phyloP scores from a whole-genome alignment of 2,113 vertebrate species.

The Gadus chalcogrammus region DNA sequence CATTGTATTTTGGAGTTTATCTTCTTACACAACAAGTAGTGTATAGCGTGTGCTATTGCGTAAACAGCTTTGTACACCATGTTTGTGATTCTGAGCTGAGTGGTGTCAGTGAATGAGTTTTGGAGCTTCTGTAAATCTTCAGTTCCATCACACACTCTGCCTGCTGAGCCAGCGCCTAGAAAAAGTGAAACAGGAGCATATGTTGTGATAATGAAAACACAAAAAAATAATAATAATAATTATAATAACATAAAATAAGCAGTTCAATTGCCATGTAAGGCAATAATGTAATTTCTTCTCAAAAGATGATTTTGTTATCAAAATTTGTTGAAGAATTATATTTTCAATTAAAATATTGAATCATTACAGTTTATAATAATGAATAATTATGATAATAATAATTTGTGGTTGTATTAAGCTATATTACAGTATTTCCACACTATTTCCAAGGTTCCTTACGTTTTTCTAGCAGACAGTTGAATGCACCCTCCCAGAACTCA shows the following conservation, averaged over 20 bases:
- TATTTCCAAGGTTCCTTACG: constrained; percentile 29
- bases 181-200: background rate
- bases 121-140: constrained; percentile 51
- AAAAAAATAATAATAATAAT: background rate
- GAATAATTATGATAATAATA: no score
- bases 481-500: constrained; percentile 66
- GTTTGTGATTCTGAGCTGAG: constrained; percentile 63
- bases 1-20: constrained; percentile 30
- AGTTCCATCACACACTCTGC: constrained; percentile 51
- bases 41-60: constrained; percentile 67
- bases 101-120: constrained; percentile 63
- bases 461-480: constrained; percentile 55
- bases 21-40: constrained; percentile 47
- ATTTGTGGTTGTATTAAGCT: no score
- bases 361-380: no score
- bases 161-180: background rate
- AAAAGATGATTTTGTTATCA: no score
- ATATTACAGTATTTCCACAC: no score
- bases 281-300: no score
- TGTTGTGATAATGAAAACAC: background rate
- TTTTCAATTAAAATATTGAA: no score
- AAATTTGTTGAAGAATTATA: no score
- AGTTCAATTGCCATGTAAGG: no score
- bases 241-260: no score
- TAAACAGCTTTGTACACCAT: constrained; percentile 73